Conservation (phyloP, 2,888 invertebrate species). For the Synergus itoensis region DNA sequence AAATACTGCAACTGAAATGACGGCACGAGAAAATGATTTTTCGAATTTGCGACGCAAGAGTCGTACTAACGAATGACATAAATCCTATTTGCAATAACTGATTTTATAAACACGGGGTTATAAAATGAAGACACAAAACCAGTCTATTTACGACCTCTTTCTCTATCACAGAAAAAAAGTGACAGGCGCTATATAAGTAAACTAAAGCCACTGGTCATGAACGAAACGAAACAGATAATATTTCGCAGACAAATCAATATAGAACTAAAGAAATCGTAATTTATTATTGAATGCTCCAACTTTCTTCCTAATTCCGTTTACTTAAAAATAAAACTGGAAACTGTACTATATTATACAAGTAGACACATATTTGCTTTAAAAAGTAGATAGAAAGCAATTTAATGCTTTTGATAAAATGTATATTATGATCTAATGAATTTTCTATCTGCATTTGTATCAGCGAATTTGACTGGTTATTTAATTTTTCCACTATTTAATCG, state of each 20-base stretch:
- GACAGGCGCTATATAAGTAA: background rate
- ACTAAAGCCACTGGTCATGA: background rate
- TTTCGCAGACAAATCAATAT: background rate
- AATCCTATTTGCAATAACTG: slow-evolving; percentile 1
- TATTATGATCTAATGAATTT: too few species aligned
- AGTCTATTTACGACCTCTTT: slow-evolving; percentile 19
- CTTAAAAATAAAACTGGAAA: too few species aligned
- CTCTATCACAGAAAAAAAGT: background rate
- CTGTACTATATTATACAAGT: too few species aligned
- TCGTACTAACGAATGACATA: slow-evolving; percentile 16
- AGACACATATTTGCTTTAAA: too few species aligned
- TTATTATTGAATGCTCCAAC: too few species aligned
- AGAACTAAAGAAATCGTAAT: background rate
- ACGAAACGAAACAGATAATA: background rate
- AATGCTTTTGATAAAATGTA: too few species aligned
- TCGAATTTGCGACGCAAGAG: slow-evolving; percentile 1
- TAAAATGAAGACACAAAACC: slow-evolving; percentile 12
- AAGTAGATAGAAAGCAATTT: too few species aligned
- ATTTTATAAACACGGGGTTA: slow-evolving; percentile 1
- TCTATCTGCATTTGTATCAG: too few species aligned
- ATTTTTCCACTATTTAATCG: background rate
- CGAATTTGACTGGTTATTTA: too few species aligned
- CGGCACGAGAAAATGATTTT: background rate
- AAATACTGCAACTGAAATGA: background rate
- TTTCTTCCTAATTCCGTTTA: too few species aligned